Percentiles rank a stretch among this genome's conserved stretches.
These are phyloP conservation scores for Muricea muricata DNA, from an alignment of 92 coral and sea anemone species.

Conservation along the genomic window DNA sequence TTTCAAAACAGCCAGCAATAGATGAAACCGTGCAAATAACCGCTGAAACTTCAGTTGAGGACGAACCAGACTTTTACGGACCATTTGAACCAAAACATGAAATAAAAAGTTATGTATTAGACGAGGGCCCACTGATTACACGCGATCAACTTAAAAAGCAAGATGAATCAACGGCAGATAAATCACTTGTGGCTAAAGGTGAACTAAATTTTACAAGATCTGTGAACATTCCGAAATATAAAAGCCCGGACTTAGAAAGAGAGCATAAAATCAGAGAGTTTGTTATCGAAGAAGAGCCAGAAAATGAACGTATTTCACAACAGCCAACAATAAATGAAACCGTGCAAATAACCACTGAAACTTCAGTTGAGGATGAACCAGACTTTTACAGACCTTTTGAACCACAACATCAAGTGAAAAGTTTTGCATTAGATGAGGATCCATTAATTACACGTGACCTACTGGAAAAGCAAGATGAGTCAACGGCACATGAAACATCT, in stretches of 20 bases:
- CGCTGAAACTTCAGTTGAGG: background rate
- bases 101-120: background rate
- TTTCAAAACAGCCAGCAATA: background rate
- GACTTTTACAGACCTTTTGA: constrained; percentile 9
- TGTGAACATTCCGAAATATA: background rate
- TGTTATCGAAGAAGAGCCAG: background rate
- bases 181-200: background rate
- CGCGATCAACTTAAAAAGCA: background rate
- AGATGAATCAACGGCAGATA: background rate
- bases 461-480: background rate
- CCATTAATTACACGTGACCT: background rate
- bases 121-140: background rate
- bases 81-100: constrained; percentile 12
- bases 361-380: background rate
- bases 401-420: constrained; percentile 1
- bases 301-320: background rate
- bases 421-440: background rate
- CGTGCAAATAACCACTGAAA: background rate
- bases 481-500: background rate
- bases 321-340: background rate
- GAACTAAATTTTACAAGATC: background rate
- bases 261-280: background rate
- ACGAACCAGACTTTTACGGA: background rate
- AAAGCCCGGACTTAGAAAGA: background rate
- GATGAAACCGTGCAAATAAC: background rate